These are phyloP conservation scores for Drosophila cyrtoloma DNA, from an alignment of 2,888 invertebrate genomes.

Conservation along the genomic window DNA sequence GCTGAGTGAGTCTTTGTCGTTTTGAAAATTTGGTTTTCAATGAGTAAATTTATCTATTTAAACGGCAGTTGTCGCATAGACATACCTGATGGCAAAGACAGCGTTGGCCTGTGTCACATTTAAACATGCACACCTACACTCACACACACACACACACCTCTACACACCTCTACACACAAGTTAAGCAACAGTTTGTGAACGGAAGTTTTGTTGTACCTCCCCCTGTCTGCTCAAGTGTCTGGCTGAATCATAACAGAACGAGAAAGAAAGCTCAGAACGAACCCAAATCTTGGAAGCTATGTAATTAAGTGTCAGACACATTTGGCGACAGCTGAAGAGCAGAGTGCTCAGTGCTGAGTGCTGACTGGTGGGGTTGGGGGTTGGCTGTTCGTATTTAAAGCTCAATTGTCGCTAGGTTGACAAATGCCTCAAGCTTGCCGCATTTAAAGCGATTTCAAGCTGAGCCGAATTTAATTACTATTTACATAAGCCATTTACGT, in stretches of 20 bases:
- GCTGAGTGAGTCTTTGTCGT: neutral
- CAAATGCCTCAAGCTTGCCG: neutral
- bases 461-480: constrained; percentile 2
- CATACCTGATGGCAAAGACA: constrained; percentile 2
- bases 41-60: neutral
- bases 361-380: neutral
- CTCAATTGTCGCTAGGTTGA: neutral
- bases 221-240: constrained; percentile 35
- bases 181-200: constrained; percentile 15
- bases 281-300: constrained; percentile 26
- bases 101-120: neutral
- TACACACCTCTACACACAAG: neutral
- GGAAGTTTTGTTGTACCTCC: neutral
- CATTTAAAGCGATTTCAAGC: neutral
- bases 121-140: neutral
- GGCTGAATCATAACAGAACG: constrained; percentile 49
- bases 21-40: neutral
- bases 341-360: neutral
- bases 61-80: neutral
- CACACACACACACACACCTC: neutral
- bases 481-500: constrained; percentile 1
- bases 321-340: constrained; percentile 2
- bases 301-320: constrained; percentile 59
- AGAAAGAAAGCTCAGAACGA: constrained; percentile 1
- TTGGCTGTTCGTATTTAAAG: neutral